phyloP scores from a whole-genome alignment of 2,113 vertebrate genomes.

The Ranitomeya variabilis region DNA sequence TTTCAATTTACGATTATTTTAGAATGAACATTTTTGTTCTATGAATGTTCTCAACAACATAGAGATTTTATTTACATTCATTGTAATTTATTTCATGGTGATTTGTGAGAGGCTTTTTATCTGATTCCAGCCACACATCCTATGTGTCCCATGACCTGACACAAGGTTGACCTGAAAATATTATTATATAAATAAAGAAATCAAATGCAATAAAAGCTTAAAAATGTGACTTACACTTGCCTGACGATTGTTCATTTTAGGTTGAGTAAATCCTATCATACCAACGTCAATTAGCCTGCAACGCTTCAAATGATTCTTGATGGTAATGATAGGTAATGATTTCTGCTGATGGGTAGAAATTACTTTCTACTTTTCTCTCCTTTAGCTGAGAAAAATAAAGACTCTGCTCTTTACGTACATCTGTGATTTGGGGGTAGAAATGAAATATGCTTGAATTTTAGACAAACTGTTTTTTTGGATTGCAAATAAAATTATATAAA shows the following conservation, averaged over 20 bases:
- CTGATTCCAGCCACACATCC: neutral
- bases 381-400: constrained; percentile 34
- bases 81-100: neutral
- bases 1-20: too few relatives aligned
- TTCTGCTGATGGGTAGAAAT: constrained; percentile 45
- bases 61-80: neutral
- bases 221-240: constrained; percentile 53
- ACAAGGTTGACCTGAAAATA: constrained; percentile 41
- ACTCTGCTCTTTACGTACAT: constrained; percentile 19
- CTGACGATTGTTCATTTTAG: constrained; percentile 54
- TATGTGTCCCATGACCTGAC: constrained; percentile 28
- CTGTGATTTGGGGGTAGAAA: neutral
- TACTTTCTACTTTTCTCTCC: constrained; percentile 34
- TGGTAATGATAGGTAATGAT: constrained; percentile 56
- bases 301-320: constrained; percentile 54
- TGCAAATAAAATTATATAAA: neutral
- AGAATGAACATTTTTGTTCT: neutral
- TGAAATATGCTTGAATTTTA: neutral
- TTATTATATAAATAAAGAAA: constrained; percentile 49
- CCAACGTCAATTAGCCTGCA: constrained; percentile 53
- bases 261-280: constrained; percentile 49
- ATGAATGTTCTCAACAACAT: neutral
- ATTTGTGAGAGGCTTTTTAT: neutral
- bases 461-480: neutral
- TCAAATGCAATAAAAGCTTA: constrained; percentile 36